Percentiles rank a stretch among this genome's conserved stretches.
Conservation (phyloP, 2,888 invertebrate species). For the Phytoseiulus persimilis region DNA sequence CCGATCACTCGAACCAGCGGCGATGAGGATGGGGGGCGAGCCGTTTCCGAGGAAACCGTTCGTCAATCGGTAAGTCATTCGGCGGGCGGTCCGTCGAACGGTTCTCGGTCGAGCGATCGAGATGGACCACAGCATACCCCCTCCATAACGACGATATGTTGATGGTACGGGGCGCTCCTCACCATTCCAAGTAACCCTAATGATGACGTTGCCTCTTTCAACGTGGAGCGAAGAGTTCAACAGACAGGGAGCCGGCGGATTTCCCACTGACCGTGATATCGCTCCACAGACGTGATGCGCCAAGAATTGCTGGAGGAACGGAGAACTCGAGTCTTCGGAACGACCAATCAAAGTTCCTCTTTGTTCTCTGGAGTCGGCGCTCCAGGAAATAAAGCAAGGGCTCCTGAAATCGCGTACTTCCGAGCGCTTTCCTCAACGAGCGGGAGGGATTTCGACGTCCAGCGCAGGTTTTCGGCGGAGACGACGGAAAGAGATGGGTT, state of each 20-base stretch:
- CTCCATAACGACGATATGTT: slow-evolving; percentile 23
- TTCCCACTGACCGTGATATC: background rate
- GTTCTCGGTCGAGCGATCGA: background rate
- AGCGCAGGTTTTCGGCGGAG: no score
- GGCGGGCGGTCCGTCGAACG: background rate
- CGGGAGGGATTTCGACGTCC: no score
- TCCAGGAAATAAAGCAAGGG: no score
- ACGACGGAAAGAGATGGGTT: no score
- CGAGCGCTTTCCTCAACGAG: no score
- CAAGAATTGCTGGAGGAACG: background rate
- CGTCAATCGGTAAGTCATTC: background rate
- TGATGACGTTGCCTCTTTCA: background rate
- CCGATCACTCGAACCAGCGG: no score
- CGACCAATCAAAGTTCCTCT: no score
- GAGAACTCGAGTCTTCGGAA: no score
- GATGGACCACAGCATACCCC: background rate
- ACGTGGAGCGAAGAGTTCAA: background rate
- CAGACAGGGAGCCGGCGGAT: background rate
- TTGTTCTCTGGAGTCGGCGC: no score
- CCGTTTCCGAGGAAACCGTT: background rate
- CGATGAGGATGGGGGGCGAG: background rate
- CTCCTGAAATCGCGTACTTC: no score
- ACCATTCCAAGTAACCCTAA: background rate
- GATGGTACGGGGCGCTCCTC: slow-evolving; percentile 9
- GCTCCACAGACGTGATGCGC: background rate